Base-by-base conservation (phyloP, 2,888 invertebrate species). In the Leptopterna dolabrata region DNA sequence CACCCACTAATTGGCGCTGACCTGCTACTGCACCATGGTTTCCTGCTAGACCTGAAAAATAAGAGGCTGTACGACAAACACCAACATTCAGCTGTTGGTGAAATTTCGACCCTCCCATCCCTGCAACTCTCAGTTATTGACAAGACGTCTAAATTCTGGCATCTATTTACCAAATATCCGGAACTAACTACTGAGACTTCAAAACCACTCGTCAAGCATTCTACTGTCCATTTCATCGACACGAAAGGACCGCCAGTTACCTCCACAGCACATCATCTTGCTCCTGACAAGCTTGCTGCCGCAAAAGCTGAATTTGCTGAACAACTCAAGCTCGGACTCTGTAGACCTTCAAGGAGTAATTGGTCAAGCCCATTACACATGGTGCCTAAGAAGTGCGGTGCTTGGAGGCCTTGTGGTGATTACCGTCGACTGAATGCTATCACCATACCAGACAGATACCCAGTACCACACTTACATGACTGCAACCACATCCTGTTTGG, bases 361-460 rank as follows among this genome's bases (percentile, higher is more conserved):
- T 92, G 91, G 92, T 90, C 92, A 0, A 91, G 91, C 70, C 92
- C 91, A 0, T 89, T 92, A 0, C 91, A n/a, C n/a, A n/a, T n/a
- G n/a, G n/a, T n/a, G n/a, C n/a, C n/a, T n/a, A n/a, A n/a, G n/a
- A n/a, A n/a, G n/a, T n/a, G n/a, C n/a, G n/a, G n/a, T n/a, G n/a
- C n/a, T n/a, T n/a, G n/a, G n/a, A n/a, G n/a, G n/a, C 91, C 86
- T 76, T 91, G 91, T 83, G 90, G 90, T 0, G 91, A 91, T 76
- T 91, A 90, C 47, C 76, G 91, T 0, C n/a, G 55, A n/a, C 86
- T 91, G 0, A 91, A 91, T 83, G 87, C 88, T 0, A 70, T 87
- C 0, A 91, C 91, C 0, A 81, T 90, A 0, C 90, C 91, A 0
- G 91, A 91, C 87, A 43, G 90, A 7, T 91, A 91, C 71, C 91